Evolutionary conservation across 2,113 vertebrate genomes (phyloP), one percentile per base, ranked within the genome.

Genomic region (Symphodus melops): DNA sequence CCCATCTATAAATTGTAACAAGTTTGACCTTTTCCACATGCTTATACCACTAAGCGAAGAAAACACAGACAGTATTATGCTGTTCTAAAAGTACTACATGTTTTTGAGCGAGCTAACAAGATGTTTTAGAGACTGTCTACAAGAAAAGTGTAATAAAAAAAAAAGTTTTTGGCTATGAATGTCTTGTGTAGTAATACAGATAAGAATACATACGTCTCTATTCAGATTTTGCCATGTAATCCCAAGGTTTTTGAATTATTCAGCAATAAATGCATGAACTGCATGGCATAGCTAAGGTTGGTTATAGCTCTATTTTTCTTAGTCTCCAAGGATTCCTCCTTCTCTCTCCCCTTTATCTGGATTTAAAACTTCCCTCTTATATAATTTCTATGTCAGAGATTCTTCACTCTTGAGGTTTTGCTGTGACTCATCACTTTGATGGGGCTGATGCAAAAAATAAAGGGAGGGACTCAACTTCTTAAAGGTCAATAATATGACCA

Each of bases 1-100:
- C n/a, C 60, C 53, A 61, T 44, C 74, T 59, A 28, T 65, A 23
- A 77, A 65, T 59, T 76, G 17, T 33, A 36, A 23, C 12, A 36
- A 54, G 57, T 42, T 63, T 62, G 33, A 41, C 37, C 16, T 63
- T 64, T 59, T 64, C 2, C 46, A 36, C 12, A 28, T 68, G 19
- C 28, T 36, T 28, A 55, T 12, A 17, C 21, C 20, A 28, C 51
- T 4, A 7, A 19, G n/a, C 44, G 37, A 7, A 55, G 5, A 23
- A 48, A 25, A 51, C 4, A 33, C 28, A 3, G 58, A 20, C 36
- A 28, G n/a, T 19, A 25, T 28, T 1, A 56, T n/a, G 21, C 12
- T 48, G 13, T 42, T 28, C 8, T 33, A 21, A 51, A 14, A 14
- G 6, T 1, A 36, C 39, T 20, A 1, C n/a, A 16, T 20, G 20